Conservation (phyloP, 2,113 vertebrate genomes). For the Chunga burmeisteri region DNA sequence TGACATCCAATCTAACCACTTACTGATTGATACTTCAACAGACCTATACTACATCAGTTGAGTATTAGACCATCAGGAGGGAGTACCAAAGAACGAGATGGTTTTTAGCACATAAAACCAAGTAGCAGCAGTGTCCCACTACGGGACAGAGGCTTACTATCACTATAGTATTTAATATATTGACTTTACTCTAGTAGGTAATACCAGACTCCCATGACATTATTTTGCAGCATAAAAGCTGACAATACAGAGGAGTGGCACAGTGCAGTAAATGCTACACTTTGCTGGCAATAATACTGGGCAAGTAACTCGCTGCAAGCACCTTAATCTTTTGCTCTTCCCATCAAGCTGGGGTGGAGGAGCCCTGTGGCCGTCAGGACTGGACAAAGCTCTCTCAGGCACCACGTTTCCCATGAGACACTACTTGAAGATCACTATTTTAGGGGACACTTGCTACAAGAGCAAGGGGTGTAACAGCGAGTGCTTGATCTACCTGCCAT, state of each 20-base stretch:
- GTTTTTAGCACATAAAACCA: not conserved
- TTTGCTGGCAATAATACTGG: not conserved
- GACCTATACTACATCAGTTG: not conserved
- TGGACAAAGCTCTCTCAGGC: not conserved
- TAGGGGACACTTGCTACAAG: not conserved
- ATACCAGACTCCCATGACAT: not conserved
- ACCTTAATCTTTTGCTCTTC: not conserved
- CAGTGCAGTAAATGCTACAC: not conserved
- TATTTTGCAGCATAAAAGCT: not conserved
- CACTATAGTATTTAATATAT: not conserved
- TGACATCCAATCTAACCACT: not conserved
- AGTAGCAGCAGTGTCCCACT: not conserved
- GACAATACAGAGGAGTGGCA: not conserved
- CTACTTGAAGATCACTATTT: not conserved
- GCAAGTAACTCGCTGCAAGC: not conserved
- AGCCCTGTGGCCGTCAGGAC: not conserved
- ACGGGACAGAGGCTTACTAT: not conserved
- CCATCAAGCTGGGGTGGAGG: not conserved
- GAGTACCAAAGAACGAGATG: not conserved
- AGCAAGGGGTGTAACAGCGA: not conserved
- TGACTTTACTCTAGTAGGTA: not conserved
- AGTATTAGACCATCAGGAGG: not conserved
- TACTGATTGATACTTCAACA: not conserved
- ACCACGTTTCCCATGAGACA: not conserved
- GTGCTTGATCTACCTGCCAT: not conserved